Conservation (phyloP, 2,888 invertebrate genomes). For the Idaea dimidiata region DNA sequence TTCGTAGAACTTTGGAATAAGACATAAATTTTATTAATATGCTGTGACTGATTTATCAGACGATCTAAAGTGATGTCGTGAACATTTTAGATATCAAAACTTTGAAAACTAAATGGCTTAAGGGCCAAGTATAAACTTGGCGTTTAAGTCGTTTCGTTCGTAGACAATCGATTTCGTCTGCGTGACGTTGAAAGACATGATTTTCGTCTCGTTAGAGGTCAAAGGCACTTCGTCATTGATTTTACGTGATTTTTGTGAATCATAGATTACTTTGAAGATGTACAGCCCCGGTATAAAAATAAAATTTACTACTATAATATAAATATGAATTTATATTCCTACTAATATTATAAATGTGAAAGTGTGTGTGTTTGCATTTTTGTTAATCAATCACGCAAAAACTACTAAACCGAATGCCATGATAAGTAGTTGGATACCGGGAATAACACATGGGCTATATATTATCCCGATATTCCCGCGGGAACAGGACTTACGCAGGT, state of each 20-base stretch:
- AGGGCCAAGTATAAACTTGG: not conserved
- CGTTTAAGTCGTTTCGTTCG: not conserved
- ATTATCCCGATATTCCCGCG: too few species aligned
- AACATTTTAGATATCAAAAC: conserved; percentile 53
- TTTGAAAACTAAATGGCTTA: not conserved
- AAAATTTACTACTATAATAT: too few species aligned
- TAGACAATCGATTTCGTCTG: conserved; percentile 27
- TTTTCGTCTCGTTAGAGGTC: conserved; percentile 10
- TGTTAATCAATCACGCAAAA: too few species aligned
- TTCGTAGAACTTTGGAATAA: conserved; percentile 73
- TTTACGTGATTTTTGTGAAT: conserved; percentile 3
- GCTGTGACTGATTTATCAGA: conserved; percentile 49
- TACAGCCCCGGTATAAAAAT: too few species aligned
- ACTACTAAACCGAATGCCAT: too few species aligned
- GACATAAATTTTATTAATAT: conserved; percentile 79
- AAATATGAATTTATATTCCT: too few species aligned
- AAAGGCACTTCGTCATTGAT: conserved; percentile 20
- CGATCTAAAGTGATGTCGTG: conserved; percentile 60
- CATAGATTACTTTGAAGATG: not conserved
- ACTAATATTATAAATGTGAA: too few species aligned
- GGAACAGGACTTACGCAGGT: too few species aligned
- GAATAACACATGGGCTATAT: too few species aligned
- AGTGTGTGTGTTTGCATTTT: too few species aligned
- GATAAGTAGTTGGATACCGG: too few species aligned
- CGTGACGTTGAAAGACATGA: conserved; percentile 30